Base-by-base conservation (phyloP, 2,797 vertebrate species). In the Melanotaenia parkinsoni region DNA sequence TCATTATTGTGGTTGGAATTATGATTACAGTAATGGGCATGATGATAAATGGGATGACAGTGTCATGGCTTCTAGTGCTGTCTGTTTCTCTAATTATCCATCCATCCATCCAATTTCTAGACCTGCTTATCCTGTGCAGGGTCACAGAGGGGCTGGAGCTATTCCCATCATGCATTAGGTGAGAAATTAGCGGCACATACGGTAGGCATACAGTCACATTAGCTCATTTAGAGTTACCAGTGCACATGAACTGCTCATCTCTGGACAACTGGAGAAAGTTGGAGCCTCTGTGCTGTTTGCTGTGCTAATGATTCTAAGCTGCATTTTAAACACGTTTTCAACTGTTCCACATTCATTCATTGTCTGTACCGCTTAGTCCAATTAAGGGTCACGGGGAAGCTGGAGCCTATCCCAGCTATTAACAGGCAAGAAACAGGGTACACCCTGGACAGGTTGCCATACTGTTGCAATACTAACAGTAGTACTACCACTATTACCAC, bases 21-120 rank as follows among this genome's bases (percentile, higher is more conserved):
- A 72, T 81, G 83, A 89, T 88, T 83, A 67, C 72, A 59, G 67
- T 88, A 86, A 89, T 86, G 70, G 73, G 79, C 76, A 77, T 76
- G 78, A 81, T 83, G 87, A 92, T 85, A 56, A 82, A 88, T 82
- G 79, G 67, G 78, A 81, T 77, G 59, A 77, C 67, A 47, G 68
- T 58, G 80, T 76, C 79, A 66, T 70, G 67, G 76, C 58, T 74
- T 79, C 70, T 72, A 65, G 64, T 59, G 77, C 70, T 83, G 76
- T 86, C 84, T 79, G 75, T 78, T 79, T 75, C 67, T 38, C 76
- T 87, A 89, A 89, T 88, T 85, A 79, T 81, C 81, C 74, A 81
- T 84, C 66, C 73, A 83, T 89, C 65, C 75, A 82, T 89, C 81
- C 81, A 71, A 58, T 80, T 77, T 78, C 71, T 81, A 57, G 67